These are phyloP conservation scores for Meandrusa payeni DNA, from an alignment of 2,888 invertebrate species.

Conservation along the genomic window DNA sequence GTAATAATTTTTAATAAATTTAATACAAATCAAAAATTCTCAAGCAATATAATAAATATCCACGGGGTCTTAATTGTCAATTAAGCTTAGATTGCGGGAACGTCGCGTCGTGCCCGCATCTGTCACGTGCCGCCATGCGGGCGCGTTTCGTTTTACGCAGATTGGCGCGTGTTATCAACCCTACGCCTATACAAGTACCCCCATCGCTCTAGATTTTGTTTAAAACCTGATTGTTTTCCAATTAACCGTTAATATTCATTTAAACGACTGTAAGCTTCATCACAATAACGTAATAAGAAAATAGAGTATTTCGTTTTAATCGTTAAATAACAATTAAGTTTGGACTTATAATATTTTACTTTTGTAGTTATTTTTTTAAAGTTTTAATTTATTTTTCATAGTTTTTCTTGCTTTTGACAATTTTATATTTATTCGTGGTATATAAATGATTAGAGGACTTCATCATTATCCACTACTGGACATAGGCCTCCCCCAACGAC, in stretches of 20 bases:
- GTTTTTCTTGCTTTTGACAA: too few relatives aligned
- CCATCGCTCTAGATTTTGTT: constrained; percentile 67
- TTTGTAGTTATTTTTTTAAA: too few relatives aligned
- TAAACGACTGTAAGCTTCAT: constrained; percentile 3
- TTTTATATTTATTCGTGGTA: too few relatives aligned
- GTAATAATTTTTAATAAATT: neutral
- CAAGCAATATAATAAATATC: constrained; percentile 2
- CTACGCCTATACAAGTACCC: constrained; percentile 56
- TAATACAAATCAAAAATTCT: neutral
- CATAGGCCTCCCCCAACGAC: too few relatives aligned
- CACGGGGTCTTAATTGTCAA: constrained; percentile 31
- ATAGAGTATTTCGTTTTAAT: too few relatives aligned
- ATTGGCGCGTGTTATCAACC: constrained; percentile 49
- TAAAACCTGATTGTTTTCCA: constrained; percentile 35
- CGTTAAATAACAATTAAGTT: too few relatives aligned
- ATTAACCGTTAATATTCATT: constrained; percentile 31
- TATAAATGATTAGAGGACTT: too few relatives aligned
- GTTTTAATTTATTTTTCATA: too few relatives aligned
- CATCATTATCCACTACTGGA: too few relatives aligned
- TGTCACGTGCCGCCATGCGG: constrained; percentile 49
- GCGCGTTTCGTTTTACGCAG: constrained; percentile 30
- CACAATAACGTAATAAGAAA: too few relatives aligned
- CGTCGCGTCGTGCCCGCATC: constrained; percentile 44
- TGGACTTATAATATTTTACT: too few relatives aligned
- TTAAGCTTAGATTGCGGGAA: constrained; percentile 30